Evolutionary conservation across 2,797 vertebrate genomes (phyloP).

Genomic region (Lagothrix lagotricha): DNA sequence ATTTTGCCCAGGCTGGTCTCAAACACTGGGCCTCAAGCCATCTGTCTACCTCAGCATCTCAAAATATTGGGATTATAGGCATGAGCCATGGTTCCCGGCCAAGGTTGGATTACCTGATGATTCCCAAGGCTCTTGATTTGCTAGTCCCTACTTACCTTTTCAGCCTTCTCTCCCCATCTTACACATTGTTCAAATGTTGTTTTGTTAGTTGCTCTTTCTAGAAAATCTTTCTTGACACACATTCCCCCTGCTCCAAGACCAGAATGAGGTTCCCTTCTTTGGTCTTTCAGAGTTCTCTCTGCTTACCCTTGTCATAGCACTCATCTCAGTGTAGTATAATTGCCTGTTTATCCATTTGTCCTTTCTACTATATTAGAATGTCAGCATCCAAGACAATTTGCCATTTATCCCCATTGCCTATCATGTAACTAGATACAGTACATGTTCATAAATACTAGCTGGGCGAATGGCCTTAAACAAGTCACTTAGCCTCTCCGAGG

Average conservation of each 20-base stretch:
- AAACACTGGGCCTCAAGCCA: neutral
- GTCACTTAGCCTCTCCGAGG: neutral
- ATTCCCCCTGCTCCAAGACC: neutral
- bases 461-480: neutral
- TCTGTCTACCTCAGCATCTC: neutral
- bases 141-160: neutral
- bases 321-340: neutral
- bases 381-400: neutral
- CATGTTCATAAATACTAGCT: neutral
- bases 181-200: neutral
- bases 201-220: neutral
- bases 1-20: neutral
- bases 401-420: neutral
- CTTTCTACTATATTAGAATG: neutral
- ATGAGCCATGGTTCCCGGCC: neutral
- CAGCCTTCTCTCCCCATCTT: neutral
- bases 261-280: neutral
- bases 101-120: neutral
- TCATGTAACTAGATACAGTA: neutral
- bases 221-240: neutral
- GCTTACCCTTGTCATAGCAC: neutral
- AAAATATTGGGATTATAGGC: neutral
- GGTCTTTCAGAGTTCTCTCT: neutral
- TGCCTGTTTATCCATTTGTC: neutral
- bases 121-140: neutral